Evolutionary conservation across 2,113 vertebrate genomes (phyloP), one percentile per base, ranked within the genome.

Genomic region (Ginglymostoma cirratum): DNA sequence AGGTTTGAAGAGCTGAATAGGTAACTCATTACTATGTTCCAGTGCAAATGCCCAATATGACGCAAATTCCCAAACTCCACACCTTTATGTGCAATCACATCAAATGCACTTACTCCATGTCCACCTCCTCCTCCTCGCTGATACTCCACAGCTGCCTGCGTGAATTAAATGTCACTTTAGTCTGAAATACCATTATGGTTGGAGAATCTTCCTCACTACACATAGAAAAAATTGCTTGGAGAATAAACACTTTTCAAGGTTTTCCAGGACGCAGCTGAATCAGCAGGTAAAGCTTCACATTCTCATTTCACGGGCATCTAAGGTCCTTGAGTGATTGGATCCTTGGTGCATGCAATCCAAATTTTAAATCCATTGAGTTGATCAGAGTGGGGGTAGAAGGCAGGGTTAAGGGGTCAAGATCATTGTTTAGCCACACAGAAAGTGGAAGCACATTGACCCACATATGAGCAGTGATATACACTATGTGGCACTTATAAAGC

Each of bases 101-200:
- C 38, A 70, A 23, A 70, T 15, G 14, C 93, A 95, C 67, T 95
- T 95, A 95, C 93, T 95, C 93, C 24, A 61, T 2, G 45, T 95
- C 38, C 23, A 27, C 38, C 10, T 95, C 93, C 67, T 69, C 38
- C 23, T 70, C 93, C 93, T 95, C 93, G 2, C 14, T 69, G 67
- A 95, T 95, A 30, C 65, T 45, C 93, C 67, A 95, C 38, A 95
- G 42, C 24, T 70, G 93, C 66, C 93, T 95, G 42, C 42, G 70
- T 3, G 19, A 95, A 72, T 70, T 65, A 93, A n/a, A 94, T 69
- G 65, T 45, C n/a, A 94, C 92, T 69, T 72, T 72, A 70, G 42
- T 48, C 24, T 27, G 92, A 94, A 45, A 24, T 27, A 38, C 30
- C 30, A 21, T 34, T 38, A 66, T 34, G 38, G 19, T n/a, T 17